phyloP scores from a whole-genome alignment of 2,113 vertebrate genomes.

The Furnarius figulus region DNA sequence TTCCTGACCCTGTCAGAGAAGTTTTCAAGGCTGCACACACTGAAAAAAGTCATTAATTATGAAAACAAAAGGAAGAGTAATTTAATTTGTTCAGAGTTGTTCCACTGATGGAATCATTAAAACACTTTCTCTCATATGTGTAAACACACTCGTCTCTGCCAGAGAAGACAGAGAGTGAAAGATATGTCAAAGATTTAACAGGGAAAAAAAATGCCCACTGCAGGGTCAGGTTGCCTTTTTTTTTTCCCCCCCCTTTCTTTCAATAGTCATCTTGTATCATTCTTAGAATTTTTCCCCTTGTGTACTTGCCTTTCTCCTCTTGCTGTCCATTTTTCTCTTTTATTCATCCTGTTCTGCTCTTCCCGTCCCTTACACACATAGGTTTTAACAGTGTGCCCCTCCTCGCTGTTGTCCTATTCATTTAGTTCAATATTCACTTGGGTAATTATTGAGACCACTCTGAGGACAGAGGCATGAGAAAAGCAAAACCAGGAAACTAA shows the following conservation, averaged over 20 bases:
- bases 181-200: background rate
- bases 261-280: background rate
- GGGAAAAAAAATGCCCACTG: background rate
- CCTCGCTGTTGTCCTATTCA: background rate
- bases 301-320: background rate
- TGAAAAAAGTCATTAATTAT: conserved; percentile 37
- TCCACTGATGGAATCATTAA: conserved; percentile 15
- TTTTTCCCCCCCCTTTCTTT: background rate
- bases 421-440: background rate
- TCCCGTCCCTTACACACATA: background rate
- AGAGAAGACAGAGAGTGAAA: background rate
- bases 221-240: background rate
- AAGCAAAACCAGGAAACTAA: background rate
- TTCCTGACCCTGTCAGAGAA: conserved; percentile 4
- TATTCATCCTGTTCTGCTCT: background rate
- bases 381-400: background rate
- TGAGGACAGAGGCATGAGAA: background rate
- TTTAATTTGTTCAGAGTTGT: conserved; percentile 63
- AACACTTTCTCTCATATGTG: background rate
- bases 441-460: background rate
- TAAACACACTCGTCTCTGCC: background rate
- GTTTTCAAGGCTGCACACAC: background rate
- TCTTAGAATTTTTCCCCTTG: background rate
- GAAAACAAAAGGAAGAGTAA: conserved; percentile 58
- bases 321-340: background rate